Evolutionary conservation across 2,113 vertebrate species (phyloP).

Genomic region (Meleagris gallopavo): DNA sequence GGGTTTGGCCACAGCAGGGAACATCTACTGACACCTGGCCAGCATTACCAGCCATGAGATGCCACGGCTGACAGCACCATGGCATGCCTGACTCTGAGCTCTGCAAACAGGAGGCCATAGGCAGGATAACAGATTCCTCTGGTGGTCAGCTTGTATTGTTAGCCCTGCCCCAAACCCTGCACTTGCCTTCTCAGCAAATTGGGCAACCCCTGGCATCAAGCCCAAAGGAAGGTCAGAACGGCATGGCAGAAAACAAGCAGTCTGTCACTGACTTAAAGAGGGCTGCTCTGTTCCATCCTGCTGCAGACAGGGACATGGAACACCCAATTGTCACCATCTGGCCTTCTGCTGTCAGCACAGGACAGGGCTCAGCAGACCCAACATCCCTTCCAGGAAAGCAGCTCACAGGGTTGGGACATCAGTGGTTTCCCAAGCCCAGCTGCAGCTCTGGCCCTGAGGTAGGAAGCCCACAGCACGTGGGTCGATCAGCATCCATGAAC

Average conservation of each 20-base stretch:
- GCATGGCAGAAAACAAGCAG: background rate
- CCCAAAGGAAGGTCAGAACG: background rate
- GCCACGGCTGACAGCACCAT: fast-evolving
- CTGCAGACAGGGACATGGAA: background rate
- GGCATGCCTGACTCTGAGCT: background rate
- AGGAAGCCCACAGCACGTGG: fast-evolving
- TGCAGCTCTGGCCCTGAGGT: fast-evolving
- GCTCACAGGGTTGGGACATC: background rate
- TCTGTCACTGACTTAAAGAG: fast-evolving
- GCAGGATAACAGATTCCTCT: background rate
- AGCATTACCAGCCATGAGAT: background rate
- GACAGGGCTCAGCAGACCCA: background rate
- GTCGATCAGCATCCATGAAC: fast-evolving
- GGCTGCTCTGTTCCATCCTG: background rate
- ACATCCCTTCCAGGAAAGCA: background rate
- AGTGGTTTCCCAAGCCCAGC: fast-evolving
- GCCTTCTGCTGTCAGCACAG: background rate
- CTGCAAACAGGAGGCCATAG: background rate
- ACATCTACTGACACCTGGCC: background rate
- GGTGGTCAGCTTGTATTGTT: no score
- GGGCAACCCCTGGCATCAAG: background rate
- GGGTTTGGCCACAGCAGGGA: background rate
- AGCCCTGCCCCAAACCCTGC: background rate
- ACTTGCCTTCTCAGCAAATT: background rate
- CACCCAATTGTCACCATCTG: fast-evolving